Evolutionary conservation across 2,888 invertebrate species (phyloP).

Genomic region (Aleiodes alternator): DNA sequence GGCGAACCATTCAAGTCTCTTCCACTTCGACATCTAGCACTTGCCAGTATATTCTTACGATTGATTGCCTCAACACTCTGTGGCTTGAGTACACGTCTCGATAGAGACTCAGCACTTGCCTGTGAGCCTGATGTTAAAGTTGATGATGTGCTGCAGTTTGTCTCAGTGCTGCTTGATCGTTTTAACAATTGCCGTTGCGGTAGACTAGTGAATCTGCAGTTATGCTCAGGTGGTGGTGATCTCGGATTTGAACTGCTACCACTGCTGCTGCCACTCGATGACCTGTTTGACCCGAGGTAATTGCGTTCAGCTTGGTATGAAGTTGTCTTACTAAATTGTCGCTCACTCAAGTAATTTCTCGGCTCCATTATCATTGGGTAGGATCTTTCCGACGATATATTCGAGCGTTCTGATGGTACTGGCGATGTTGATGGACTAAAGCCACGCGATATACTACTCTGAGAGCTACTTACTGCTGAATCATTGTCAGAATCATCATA

Average conservation of each 20-base stretch:
- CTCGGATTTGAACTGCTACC: constrained; percentile 60
- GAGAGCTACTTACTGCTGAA: constrained; percentile 90
- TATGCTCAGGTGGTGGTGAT: constrained; percentile 58
- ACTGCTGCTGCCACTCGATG: constrained; percentile 76
- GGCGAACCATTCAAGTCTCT: constrained; percentile 85
- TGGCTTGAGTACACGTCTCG: constrained; percentile 83
- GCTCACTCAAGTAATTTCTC: constrained; percentile 54
- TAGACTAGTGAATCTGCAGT: constrained; percentile 60
- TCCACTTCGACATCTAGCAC: constrained; percentile 90
- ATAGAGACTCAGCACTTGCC: constrained; percentile 78
- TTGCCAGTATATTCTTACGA: constrained; percentile 90
- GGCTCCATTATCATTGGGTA: constrained; percentile 71
- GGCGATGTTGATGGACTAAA: constrained; percentile 86
- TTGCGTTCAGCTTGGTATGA: constrained; percentile 52
- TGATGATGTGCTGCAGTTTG: constrained; percentile 84
- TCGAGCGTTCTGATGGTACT: constrained; percentile 78
- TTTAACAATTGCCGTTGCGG: constrained; percentile 77
- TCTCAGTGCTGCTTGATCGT: constrained; percentile 84
- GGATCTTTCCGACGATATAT: constrained; percentile 76
- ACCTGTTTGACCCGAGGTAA: constrained; percentile 67
- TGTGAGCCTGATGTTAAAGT: constrained; percentile 86
- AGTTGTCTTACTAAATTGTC: constrained; percentile 48
- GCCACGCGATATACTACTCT: constrained; percentile 85
- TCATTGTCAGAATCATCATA: constrained; percentile 89
- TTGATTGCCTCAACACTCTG: constrained; percentile 90